A percentile compares a stretch with the other conserved stretches of the same genome.
Evolutionary conservation across 2,888 invertebrate genomes (phyloP).

Genomic region (Tribolium freemani): DNA sequence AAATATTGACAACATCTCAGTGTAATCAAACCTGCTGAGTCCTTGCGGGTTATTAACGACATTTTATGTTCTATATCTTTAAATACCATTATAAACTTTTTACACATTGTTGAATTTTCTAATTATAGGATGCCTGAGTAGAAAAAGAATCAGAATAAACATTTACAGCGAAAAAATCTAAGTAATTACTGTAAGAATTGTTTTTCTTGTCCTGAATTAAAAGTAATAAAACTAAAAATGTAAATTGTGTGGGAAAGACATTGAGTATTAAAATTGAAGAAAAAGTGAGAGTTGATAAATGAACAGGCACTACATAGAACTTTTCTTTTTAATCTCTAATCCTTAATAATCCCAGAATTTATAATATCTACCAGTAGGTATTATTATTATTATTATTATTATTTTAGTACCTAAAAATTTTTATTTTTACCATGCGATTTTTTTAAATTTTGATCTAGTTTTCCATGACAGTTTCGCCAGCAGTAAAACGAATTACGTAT

Average conservation of each 20-base stretch:
- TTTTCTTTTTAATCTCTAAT: too few species aligned
- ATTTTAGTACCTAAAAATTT: too few species aligned
- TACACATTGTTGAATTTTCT: not conserved
- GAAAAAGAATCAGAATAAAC: not conserved
- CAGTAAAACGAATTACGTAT: too few species aligned
- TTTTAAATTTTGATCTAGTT: too few species aligned
- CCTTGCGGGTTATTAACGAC: conserved; percentile 15
- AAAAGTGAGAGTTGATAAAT: too few species aligned
- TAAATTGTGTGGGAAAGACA: not conserved
- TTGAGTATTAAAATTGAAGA: too few species aligned
- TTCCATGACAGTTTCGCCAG: too few species aligned
- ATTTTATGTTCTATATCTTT: conserved; percentile 19
- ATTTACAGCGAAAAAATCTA: not conserved
- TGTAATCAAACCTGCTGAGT: conserved; percentile 10
- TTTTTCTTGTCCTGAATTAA: not conserved
- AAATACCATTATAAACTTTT: conserved; percentile 1
- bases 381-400: too few species aligned
- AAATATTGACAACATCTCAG: conserved; percentile 27
- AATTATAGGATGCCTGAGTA: not conserved
- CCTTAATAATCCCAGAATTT: too few species aligned
- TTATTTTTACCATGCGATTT: too few species aligned
- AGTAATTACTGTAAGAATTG: not conserved
- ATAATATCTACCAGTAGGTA: too few species aligned
- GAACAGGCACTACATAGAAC: too few species aligned
- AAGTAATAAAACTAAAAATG: not conserved